phyloP scores from a whole-genome alignment of 2,888 invertebrate genomes.

The Byasa hedistus region DNA sequence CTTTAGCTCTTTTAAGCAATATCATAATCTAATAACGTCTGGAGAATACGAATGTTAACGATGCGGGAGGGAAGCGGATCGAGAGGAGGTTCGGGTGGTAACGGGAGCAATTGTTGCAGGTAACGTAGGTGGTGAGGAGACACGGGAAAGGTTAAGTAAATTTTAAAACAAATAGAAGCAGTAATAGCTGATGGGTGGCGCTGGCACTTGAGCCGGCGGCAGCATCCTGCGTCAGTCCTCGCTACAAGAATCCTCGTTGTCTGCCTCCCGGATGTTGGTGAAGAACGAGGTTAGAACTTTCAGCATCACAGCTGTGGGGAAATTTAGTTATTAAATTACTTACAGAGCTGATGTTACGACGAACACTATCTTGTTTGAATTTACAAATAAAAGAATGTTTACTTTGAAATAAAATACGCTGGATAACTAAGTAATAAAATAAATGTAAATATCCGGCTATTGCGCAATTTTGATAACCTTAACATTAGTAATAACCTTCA shows the following conservation, averaged over 20 bases:
- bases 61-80: constrained; percentile 41
- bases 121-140: neutral
- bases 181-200: constrained; percentile 44
- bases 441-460: too few species aligned
- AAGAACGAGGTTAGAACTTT: constrained; percentile 87
- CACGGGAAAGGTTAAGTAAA: neutral
- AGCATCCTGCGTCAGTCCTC: constrained; percentile 67
- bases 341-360: too few species aligned
- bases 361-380: too few species aligned
- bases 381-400: too few species aligned
- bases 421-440: too few species aligned
- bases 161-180: constrained; percentile 65
- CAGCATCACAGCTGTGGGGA: constrained; percentile 82
- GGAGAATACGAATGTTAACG: neutral
- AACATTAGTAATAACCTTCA: too few species aligned
- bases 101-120: constrained; percentile 29
- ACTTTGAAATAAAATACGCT: too few species aligned
- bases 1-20: constrained; percentile 58
- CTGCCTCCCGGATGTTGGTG: constrained; percentile 83
- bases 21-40: constrained; percentile 51
- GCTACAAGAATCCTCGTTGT: constrained; percentile 80
- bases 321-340: too few species aligned
- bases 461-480: too few species aligned
- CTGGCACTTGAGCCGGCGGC: constrained; percentile 41
- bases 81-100: constrained; percentile 41